Evolutionary conservation across 2,113 vertebrate genomes (phyloP), one percentile per base, ranked within the genome.

Genomic region (Tautogolabrus adspersus): DNA sequence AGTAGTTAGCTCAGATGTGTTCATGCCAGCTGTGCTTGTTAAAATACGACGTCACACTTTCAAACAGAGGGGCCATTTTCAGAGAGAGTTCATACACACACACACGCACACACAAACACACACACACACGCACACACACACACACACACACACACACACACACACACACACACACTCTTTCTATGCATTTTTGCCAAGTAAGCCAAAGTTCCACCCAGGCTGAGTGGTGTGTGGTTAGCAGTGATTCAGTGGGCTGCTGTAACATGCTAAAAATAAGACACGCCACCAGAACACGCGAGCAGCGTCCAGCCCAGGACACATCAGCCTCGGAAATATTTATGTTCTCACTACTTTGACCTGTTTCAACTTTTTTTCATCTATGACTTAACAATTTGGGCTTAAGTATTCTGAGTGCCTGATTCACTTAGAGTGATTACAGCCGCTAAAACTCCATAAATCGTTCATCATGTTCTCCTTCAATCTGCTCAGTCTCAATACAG

Each of bases 21-120:
- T 26, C 3, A 3, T 26, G 23, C 71, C 70, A 82, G 82, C 78
- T 74, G 66, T 91, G 87, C 72, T 84, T 75, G 66, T 72, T 62
- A 21, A 5, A 65, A 47, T 34, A 23, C 70, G n/a, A n/a, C 10
- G 82, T 62, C 37, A 88, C 80, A 82, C 40, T 71, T 77, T 60
- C 56, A 11, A 80, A 18, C 65, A 37, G 22, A 65, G n/a, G 8
- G n/a, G n/a, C 5, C 34, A 18, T 60, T 60, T 67, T 60, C 40
- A 52, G 73, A n/a, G 8, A n/a, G 11, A n/a, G 40, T 13, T 16
- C 46, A 16, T 6, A 47, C 46, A 16, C 60, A 30, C 21, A 9
- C 40, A 5, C 49, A 23, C n/a, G 26, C n/a, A n/a, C n/a, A n/a
- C n/a, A n/a, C n/a, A n/a, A n/a, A n/a, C n/a, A n/a, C n/a, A n/a